Conservation (phyloP, 2,888 invertebrate genomes). For the Achlya flavicornis region DNA sequence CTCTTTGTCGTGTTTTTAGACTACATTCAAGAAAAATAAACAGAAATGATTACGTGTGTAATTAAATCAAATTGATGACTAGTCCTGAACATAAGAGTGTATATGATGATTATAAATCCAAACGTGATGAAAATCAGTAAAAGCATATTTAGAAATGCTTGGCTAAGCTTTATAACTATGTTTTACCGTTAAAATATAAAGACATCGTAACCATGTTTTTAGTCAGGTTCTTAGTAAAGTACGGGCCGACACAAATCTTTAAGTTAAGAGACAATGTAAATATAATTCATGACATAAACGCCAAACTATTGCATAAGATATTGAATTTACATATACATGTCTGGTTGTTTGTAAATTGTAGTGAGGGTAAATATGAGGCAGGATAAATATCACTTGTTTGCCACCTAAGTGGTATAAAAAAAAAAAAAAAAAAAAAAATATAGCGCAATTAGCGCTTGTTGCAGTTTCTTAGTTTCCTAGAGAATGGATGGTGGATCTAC, state of each 20-base stretch:
- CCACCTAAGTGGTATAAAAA: too few relatives aligned
- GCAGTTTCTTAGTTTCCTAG: conserved; percentile 42
- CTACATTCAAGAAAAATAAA: neutral
- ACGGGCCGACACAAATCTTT: conserved; percentile 1
- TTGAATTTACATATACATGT: conserved; percentile 1
- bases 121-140: neutral
- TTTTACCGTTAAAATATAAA: conserved; percentile 7
- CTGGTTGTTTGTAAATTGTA: conserved; percentile 29
- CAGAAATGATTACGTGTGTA: neutral
- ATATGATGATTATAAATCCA: conserved; percentile 1
- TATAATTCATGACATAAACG: conserved; percentile 6
- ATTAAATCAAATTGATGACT: neutral
- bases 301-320: neutral
- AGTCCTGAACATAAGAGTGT: neutral
- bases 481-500: conserved; percentile 64
- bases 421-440: too few relatives aligned
- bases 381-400: too few relatives aligned
- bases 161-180: neutral
- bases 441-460: conserved; percentile 54
- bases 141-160: neutral
- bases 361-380: conserved; percentile 38
- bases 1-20: too few relatives aligned
- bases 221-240: conserved; percentile 4
- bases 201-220: conserved; percentile 6
- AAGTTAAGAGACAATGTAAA: conserved; percentile 8